Conservation (phyloP, 2,888 invertebrate genomes). For the Cerceris ruficornis region DNA sequence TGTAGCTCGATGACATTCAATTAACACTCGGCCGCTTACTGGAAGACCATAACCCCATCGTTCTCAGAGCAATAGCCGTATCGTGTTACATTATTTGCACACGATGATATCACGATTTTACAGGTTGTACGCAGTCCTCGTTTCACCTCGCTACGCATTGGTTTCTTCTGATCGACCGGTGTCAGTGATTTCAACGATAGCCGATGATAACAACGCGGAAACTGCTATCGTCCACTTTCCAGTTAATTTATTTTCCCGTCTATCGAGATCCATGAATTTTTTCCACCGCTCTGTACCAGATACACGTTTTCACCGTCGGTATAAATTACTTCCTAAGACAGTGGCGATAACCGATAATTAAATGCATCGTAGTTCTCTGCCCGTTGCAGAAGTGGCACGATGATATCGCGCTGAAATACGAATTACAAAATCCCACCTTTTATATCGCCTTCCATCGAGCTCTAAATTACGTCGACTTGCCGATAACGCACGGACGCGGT, state of each 20-base stretch:
- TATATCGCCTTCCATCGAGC: background rate
- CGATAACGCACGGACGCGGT: background rate
- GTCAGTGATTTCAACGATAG: conserved; percentile 5
- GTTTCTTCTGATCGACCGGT: background rate
- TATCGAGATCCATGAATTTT: conserved; percentile 1
- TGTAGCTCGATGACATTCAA: background rate
- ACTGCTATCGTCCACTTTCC: background rate
- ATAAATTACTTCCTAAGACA: background rate
- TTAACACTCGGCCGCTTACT: background rate
- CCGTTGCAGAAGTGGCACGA: no score
- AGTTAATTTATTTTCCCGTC: background rate
- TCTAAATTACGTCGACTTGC: background rate
- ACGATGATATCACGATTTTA: background rate
- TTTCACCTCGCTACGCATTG: conserved; percentile 2
- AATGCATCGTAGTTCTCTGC: no score
- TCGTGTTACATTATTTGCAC: conserved; percentile 6
- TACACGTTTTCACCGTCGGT: background rate
- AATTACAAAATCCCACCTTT: no score
- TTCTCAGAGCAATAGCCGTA: background rate
- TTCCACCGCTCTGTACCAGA: background rate
- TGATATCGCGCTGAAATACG: no score
- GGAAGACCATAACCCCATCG: background rate
- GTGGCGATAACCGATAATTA: no score
- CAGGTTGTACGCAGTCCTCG: background rate
- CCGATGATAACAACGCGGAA: background rate